Conservation (phyloP, 2,113 vertebrate genomes). For the Hippocampus zosterae region DNA sequence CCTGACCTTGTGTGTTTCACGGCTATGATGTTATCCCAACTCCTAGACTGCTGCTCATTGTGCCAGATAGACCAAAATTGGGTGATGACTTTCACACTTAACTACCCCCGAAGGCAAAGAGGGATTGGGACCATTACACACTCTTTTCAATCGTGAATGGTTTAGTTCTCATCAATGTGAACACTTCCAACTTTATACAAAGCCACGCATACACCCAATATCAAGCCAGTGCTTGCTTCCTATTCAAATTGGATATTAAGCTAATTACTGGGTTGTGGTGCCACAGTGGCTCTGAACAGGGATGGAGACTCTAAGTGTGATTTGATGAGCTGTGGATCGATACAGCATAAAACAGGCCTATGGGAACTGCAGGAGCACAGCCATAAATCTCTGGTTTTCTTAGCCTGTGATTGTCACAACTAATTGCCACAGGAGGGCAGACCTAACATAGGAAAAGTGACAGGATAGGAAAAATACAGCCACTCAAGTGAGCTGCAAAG, state of each 20-base stretch:
- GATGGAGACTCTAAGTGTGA: conserved; percentile 41
- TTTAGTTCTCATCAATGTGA: conserved; percentile 27
- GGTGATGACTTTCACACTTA: conserved; percentile 20
- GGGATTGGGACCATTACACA: conserved; percentile 29
- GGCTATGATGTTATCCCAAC: too few relatives aligned
- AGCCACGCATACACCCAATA: neutral
- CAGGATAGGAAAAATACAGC: neutral
- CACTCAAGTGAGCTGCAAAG: conserved; percentile 3
- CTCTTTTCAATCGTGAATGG: conserved; percentile 37
- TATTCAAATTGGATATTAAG: conserved; percentile 60
- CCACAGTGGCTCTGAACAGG: conserved; percentile 50
- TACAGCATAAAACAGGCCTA: conserved; percentile 68
- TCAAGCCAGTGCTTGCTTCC: conserved; percentile 49
- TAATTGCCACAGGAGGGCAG: conserved; percentile 37
- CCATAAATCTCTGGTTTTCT: conserved; percentile 70
- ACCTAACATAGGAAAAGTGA: neutral
- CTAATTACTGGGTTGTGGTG: conserved; percentile 71
- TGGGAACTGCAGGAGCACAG: conserved; percentile 52
- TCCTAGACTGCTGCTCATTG: too few relatives aligned
- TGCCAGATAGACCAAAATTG: too few relatives aligned
- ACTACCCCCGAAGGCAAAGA: conserved; percentile 38
- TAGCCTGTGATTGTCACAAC: conserved; percentile 55
- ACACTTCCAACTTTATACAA: neutral
- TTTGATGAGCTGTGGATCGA: conserved; percentile 67
- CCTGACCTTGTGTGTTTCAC: too few relatives aligned